These are phyloP conservation scores for Venusia cambrica DNA, from an alignment of 2,888 invertebrate species.

Conservation along the genomic window DNA sequence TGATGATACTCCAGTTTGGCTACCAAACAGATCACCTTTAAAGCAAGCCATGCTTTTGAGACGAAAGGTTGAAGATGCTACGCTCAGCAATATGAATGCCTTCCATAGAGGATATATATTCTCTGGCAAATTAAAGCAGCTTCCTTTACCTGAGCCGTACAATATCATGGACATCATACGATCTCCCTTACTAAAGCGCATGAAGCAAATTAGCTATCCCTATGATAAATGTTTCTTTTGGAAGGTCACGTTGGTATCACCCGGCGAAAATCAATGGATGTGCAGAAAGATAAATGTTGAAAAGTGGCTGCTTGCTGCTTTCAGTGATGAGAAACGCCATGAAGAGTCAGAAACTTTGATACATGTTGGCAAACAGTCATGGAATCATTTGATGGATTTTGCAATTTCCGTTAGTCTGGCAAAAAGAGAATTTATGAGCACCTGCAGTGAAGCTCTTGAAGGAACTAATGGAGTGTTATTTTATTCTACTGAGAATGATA, in stretches of 20 bases:
- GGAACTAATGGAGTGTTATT: conserved; percentile 67
- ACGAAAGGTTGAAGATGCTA: conserved; percentile 50
- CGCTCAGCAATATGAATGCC: conserved; percentile 63
- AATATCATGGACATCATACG: conserved; percentile 71
- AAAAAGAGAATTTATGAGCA: conserved; percentile 36
- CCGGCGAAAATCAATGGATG: conserved; percentile 67
- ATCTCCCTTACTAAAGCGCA: conserved; percentile 65
- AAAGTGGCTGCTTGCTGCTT: conserved; percentile 68
- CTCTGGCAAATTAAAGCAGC: conserved; percentile 52
- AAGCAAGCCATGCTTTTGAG: conserved; percentile 57
- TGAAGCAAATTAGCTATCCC: conserved; percentile 69
- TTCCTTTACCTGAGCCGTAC: conserved; percentile 54
- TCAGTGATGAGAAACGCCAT: conserved; percentile 61
- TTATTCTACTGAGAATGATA: conserved; percentile 55
- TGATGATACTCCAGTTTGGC: conserved; percentile 71
- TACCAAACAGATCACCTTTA: conserved; percentile 54
- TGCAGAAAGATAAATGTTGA: conserved; percentile 65
- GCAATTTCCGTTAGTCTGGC: conserved; percentile 66
- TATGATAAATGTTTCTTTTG: conserved; percentile 75
- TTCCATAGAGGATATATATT: conserved; percentile 66
- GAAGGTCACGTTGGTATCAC: conserved; percentile 83
- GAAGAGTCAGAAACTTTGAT: conserved; percentile 57
- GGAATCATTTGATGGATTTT: conserved; percentile 74
- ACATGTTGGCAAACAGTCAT: conserved; percentile 63
- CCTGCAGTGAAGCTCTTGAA: conserved; percentile 55